Conservation (phyloP, 1,140 invertebrate genomes). For the Octopus bimaculoides region DNA sequence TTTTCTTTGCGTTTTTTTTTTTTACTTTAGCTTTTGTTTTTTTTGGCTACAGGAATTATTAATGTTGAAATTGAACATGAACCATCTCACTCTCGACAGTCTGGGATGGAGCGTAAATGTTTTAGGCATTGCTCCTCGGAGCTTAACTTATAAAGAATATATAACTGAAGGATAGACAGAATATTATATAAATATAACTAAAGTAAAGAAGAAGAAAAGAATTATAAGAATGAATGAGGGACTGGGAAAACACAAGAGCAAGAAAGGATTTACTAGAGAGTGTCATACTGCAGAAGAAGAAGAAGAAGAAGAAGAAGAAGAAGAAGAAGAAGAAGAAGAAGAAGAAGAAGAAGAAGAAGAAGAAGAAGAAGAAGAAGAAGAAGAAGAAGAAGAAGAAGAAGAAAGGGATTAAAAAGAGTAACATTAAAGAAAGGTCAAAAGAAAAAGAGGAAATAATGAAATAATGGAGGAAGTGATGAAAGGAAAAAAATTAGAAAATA, state of each 20-base stretch:
- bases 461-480: not conserved
- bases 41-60: no score
- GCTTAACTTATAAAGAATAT: no score
- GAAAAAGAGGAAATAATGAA: conserved; percentile 11
- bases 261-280: not conserved
- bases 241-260: not conserved
- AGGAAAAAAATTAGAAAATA: not conserved
- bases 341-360: not conserved
- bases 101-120: no score
- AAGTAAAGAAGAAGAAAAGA: not conserved
- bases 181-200: not conserved
- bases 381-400: not conserved
- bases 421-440: not conserved
- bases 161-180: not conserved
- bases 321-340: not conserved
- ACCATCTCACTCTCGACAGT: no score
- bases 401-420: conserved; percentile 1
- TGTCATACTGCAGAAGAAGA: not conserved
- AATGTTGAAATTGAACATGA: no score
- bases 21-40: no score
- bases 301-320: not conserved
- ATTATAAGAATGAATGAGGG: not conserved
- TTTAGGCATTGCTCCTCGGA: no score
- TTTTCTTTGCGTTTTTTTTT: no score
- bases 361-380: not conserved